phyloP scores from a whole-genome alignment of 2,797 vertebrate species.

The Psittacula derbiana region DNA sequence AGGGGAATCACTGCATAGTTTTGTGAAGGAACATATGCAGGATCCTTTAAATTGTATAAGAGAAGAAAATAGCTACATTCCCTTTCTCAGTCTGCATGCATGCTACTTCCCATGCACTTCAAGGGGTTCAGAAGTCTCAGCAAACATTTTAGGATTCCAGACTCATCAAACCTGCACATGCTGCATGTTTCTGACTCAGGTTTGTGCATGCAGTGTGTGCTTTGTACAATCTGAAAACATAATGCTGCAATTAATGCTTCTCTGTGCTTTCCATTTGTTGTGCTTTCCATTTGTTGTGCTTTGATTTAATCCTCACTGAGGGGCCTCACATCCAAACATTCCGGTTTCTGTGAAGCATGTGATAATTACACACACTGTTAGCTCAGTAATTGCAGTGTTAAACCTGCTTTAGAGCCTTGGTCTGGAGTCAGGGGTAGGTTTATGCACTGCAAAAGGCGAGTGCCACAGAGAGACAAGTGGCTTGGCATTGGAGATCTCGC shows the following conservation, averaged over 20 bases:
- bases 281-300: background rate
- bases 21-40: background rate
- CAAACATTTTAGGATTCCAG: background rate
- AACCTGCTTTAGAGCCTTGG: background rate
- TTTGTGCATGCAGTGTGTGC: background rate
- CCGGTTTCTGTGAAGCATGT: background rate
- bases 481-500: background rate
- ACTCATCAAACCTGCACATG: background rate
- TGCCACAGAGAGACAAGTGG: background rate
- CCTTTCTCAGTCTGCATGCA: background rate
- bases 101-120: background rate
- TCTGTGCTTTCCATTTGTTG: background rate
- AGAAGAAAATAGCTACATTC: background rate
- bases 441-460: background rate
- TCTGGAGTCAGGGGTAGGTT: background rate
- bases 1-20: background rate
- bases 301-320: background rate
- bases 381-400: background rate
- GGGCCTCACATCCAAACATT: background rate
- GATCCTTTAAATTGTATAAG: background rate
- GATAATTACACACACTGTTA: background rate
- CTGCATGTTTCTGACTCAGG: background rate
- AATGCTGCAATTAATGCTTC: background rate
- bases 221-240: background rate
- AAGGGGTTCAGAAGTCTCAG: background rate